A percentile compares a stretch with the other conserved stretches of the same genome.
These are phyloP conservation scores for Lagria hirta DNA, from an alignment of 2,888 invertebrate genomes.

Conservation along the genomic window DNA sequence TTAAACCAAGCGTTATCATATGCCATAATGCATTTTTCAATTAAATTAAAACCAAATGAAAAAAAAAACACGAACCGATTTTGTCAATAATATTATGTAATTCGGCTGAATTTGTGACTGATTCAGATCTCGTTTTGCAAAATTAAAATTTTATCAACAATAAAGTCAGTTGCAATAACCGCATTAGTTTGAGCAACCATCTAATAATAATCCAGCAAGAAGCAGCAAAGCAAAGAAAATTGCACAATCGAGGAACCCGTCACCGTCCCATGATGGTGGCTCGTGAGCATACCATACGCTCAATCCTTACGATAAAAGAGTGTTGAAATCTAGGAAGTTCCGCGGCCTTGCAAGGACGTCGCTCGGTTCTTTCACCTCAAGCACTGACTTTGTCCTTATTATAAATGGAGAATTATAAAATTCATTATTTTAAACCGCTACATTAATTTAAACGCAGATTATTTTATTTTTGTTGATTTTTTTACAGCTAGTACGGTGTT, in stretches of 20 bases:
- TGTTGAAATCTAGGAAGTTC: constrained; percentile 52
- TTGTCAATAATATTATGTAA: too few relatives aligned
- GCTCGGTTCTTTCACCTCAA: constrained; percentile 46
- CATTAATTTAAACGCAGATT: too few relatives aligned
- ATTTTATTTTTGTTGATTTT: too few relatives aligned
- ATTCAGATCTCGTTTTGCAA: not conserved
- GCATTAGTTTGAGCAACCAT: constrained; percentile 22
- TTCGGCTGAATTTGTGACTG: too few relatives aligned
- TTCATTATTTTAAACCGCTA: too few relatives aligned
- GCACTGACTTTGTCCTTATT: constrained; percentile 17
- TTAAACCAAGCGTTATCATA: constrained; percentile 28
- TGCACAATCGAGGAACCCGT: constrained; percentile 25
- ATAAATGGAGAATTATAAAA: constrained; percentile 10
- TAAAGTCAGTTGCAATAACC: constrained; percentile 21
- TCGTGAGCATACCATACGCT: too few relatives aligned
- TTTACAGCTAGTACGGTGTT: constrained; percentile 1
- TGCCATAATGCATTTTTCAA: not conserved
- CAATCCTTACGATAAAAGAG: constrained; percentile 22
- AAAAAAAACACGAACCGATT: too few relatives aligned
- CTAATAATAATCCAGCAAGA: constrained; percentile 24
- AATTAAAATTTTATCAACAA: constrained; percentile 15
- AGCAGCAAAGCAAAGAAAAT: constrained; percentile 22
- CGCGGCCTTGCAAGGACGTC: constrained; percentile 52
- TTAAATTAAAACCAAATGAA: not conserved
- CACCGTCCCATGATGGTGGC: constrained; percentile 23